Evolutionary conservation across 2,113 vertebrate species (phyloP).

Genomic region (Dromaius novaehollandiae): DNA sequence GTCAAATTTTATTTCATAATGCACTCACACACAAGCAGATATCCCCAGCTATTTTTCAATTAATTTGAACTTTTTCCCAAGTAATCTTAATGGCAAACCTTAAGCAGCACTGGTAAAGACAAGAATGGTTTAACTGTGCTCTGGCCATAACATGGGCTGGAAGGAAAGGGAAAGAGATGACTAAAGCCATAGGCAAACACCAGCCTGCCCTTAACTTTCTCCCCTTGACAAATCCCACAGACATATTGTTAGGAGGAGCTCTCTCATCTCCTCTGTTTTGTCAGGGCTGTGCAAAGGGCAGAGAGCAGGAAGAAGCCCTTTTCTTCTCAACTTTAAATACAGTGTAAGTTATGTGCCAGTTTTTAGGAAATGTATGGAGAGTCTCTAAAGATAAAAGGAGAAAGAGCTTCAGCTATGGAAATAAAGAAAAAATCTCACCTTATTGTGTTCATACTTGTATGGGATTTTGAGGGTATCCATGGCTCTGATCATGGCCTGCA

Average conservation of each 20-base stretch:
- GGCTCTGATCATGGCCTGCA: conserved; percentile 96
- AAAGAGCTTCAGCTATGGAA: background rate
- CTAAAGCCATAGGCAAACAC: background rate
- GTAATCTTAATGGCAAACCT: background rate
- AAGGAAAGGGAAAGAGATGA: background rate
- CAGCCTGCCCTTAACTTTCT: background rate
- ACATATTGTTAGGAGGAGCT: background rate
- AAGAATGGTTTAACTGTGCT: background rate
- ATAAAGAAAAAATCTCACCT: conserved; percentile 79
- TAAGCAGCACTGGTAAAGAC: background rate
- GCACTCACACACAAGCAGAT: background rate
- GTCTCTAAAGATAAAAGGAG: background rate
- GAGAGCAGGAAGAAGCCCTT: background rate
- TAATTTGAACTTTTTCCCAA: background rate
- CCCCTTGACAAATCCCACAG: background rate
- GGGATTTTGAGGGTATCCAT: conserved; percentile 93
- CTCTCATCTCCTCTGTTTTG: background rate
- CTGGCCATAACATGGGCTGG: background rate
- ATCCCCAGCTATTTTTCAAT: background rate
- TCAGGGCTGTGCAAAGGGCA: background rate
- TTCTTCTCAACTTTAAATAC: background rate
- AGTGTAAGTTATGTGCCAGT: background rate
- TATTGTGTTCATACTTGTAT: conserved; percentile 90
- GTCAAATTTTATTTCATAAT: background rate
- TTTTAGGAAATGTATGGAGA: background rate